Base-by-base conservation (phyloP, 2,888 invertebrate genomes). In the Caenorhabditis angaria region DNA sequence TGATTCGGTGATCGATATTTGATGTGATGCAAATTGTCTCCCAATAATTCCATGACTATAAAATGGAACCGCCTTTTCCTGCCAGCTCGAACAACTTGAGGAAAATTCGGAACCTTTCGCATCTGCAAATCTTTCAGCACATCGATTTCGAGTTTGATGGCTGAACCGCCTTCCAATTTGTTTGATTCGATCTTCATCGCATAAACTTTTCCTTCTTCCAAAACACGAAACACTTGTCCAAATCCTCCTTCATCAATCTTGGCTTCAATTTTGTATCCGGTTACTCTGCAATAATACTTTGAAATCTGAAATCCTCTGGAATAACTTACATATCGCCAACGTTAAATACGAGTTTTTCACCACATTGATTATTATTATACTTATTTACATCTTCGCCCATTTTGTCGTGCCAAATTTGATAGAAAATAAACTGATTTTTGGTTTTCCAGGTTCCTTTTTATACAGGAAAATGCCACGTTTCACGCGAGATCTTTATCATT, bases 211-310 rank as follows among this genome's bases (percentile, higher is more conserved):
- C 29, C 27, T 25, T 68, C 57, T 51, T 57, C 59, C 22, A 55
- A 29, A 24, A 71, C 71, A 41, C 60, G 59, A 29, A 64, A 64
- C 28, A 80, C 82, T 64, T 77, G 74, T 20, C 82, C 82, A 51
- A 82, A 82, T 24, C 82, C 82, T 24, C 82, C 82, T 61, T 82
- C 82, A 58, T 79, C 80, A 54, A 82, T 63, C 51, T 78, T 78
- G 55, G 63, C 64, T 8, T 63, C 61, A 10, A 82, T 56, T 25
- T 29, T 65, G 29, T 35, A 68, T 10, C 69, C 78, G 32, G 27
- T 25, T 32, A 68, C 59, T 59, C 68, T 68, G 68, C 5, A 68
- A 59, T 27, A 32, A 14, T 10, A 3, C 0, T 24, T 20, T 22
- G 12, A 22, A 18, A 27, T 12, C 24, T 10, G 20, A 50, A 27